These are phyloP conservation scores for Folsomia candida DNA, from an alignment of 2,888 invertebrate species.

Conservation along the genomic window DNA sequence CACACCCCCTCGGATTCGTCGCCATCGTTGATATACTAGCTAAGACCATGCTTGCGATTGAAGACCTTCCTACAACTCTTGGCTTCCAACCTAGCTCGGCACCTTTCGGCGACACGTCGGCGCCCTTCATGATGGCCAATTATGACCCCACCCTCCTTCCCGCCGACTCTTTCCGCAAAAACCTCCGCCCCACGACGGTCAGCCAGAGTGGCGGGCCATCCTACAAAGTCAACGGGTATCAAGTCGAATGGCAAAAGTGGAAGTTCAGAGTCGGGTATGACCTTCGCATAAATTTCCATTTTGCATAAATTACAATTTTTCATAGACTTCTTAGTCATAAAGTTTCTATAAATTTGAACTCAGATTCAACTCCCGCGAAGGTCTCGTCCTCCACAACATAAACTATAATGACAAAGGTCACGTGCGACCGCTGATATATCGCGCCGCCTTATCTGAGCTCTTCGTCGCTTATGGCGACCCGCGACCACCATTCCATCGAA, in stretches of 20 bases:
- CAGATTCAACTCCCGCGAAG: slow-evolving; percentile 25
- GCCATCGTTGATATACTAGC: neutral
- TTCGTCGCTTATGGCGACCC: no score
- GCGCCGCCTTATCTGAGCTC: slow-evolving; percentile 20
- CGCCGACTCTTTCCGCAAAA: neutral
- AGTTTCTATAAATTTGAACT: no score
- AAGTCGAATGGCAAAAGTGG: no score
- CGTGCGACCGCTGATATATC: slow-evolving; percentile 28
- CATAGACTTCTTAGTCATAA: no score
- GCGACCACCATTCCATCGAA: slow-evolving; percentile 32
- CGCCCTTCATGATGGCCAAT: neutral
- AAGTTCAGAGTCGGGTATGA: no score
- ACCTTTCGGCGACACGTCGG: neutral
- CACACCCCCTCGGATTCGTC: neutral
- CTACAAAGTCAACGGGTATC: no score
- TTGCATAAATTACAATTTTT: no score
- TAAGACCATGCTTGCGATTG: neutral
- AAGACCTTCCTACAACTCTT: neutral
- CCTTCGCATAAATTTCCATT: neutral
- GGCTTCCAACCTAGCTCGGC: neutral
- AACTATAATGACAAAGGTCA: slow-evolving; percentile 26
- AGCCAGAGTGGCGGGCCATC: no score
- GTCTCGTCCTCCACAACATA: slow-evolving; percentile 20
- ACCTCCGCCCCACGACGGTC: neutral
- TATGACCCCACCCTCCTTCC: neutral